phyloP scores from a whole-genome alignment of 2,797 vertebrate species.

The Setipinna tenuifilis region DNA sequence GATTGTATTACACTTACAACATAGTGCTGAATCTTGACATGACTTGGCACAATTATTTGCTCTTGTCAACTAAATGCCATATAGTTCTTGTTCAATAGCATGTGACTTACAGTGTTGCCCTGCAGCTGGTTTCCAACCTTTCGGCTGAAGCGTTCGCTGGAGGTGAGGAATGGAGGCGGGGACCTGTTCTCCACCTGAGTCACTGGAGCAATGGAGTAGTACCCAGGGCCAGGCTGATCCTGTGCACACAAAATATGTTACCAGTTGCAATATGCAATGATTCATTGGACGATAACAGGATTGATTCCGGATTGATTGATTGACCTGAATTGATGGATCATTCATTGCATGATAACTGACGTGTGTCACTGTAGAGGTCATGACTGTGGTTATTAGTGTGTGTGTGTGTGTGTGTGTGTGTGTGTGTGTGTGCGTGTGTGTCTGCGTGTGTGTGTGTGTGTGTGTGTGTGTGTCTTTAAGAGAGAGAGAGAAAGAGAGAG shows the following conservation, averaged over 20 bases:
- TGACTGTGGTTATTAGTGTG: too few species aligned
- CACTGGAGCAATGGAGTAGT: neutral
- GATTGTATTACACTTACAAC: neutral
- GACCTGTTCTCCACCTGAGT: neutral
- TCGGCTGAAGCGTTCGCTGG: neutral
- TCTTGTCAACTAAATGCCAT: neutral
- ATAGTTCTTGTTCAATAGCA: neutral
- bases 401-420: neutral
- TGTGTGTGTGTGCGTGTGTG: conserved; percentile 1
- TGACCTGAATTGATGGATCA: too few species aligned
- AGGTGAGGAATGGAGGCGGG: neutral
- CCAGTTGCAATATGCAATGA: too few species aligned
- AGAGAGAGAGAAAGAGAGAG: neutral
- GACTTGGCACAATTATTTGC: neutral
- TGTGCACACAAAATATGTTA: neutral
- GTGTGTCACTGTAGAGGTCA: too few species aligned
- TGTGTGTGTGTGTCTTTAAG: neutral
- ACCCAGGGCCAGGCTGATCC: neutral
- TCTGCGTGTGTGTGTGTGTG: neutral
- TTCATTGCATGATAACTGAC: neutral
- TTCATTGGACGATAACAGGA: neutral
- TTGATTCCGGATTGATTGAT: too few species aligned
- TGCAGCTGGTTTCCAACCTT: neutral
- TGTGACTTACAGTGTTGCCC: neutral
- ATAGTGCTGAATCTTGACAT: neutral